Evolutionary conservation across 2,888 invertebrate genomes (phyloP).

Genomic region (Drosophila imparisetae): DNA sequence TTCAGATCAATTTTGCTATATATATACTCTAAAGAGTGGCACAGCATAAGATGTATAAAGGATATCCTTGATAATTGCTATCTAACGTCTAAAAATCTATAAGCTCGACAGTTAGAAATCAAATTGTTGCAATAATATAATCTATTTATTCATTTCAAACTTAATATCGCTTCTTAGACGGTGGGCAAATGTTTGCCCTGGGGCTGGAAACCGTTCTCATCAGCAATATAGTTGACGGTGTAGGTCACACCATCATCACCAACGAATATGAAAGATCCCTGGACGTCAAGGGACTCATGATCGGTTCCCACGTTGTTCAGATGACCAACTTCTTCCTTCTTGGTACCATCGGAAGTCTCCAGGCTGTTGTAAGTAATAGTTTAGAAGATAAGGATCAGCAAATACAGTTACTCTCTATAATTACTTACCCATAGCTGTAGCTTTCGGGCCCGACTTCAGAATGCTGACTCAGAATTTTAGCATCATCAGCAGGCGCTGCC

Average conservation of each 20-base stretch:
- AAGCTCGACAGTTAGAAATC: not conserved
- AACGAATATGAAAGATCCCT: conserved; percentile 86
- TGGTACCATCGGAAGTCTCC: conserved; percentile 8
- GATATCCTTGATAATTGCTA: not conserved
- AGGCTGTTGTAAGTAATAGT: not conserved
- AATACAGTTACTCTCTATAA: too few species aligned
- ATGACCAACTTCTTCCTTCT: conserved; percentile 48
- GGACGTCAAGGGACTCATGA: conserved; percentile 85
- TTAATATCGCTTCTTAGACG: conserved; percentile 43
- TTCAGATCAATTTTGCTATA: not conserved
- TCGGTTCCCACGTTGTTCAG: conserved; percentile 84
- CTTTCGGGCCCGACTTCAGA: conserved; percentile 84
- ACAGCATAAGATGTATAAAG: not conserved
- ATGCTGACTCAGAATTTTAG: not conserved
- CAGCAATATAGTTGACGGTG: conserved; percentile 85
- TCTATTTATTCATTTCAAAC: conserved; percentile 22
- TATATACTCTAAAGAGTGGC: not conserved
- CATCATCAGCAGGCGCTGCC: conserved; percentile 57
- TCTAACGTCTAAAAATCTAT: not conserved
- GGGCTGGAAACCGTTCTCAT: conserved; percentile 85
- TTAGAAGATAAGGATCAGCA: too few species aligned
- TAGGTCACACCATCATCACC: conserved; percentile 87
- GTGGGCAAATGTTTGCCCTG: conserved; percentile 83
- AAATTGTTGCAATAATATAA: conserved; percentile 10
- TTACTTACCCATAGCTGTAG: conserved; percentile 84